Conservation (phyloP, 2,888 invertebrate genomes). For the Oligia fasciuncula region DNA sequence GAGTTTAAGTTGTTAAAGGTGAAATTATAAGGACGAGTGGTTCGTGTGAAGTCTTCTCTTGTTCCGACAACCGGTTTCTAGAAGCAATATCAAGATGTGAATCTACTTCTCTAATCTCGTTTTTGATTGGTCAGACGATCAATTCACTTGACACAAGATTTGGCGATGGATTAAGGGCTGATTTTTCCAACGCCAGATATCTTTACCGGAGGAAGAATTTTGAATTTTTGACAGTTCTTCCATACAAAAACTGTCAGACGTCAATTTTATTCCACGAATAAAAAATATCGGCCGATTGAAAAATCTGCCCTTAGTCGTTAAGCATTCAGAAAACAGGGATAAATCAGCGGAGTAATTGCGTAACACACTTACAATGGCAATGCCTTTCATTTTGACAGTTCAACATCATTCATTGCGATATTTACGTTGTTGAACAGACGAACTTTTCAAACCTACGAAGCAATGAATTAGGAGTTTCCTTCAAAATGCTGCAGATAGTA, state of each 20-base stretch:
- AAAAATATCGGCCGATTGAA: too few relatives aligned
- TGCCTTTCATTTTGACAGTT: not conserved
- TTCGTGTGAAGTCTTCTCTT: slow-evolving; percentile 1
- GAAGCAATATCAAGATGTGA: not conserved
- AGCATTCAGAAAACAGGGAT: not conserved
- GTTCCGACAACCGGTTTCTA: not conserved
- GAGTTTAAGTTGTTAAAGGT: slow-evolving; percentile 62
- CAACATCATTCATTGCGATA: not conserved
- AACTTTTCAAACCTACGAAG: not conserved
- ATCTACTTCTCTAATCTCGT: not conserved
- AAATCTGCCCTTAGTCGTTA: too few relatives aligned
- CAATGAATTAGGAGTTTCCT: not conserved
- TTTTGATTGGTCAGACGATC: not conserved
- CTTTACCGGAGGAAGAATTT: too few relatives aligned
- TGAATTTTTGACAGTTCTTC: too few relatives aligned
- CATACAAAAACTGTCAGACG: too few relatives aligned
- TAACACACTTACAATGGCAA: not conserved
- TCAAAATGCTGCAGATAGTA: not conserved
- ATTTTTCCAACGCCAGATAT: too few relatives aligned
- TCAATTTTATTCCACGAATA: too few relatives aligned
- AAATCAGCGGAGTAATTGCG: not conserved
- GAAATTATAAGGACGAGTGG: slow-evolving; percentile 46
- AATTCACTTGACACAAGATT: not conserved
- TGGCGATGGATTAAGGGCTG: not conserved
- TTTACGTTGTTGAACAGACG: not conserved